Base-by-base conservation (phyloP, 2,888 invertebrate genomes). In the Adelognathus sp. region DNA sequence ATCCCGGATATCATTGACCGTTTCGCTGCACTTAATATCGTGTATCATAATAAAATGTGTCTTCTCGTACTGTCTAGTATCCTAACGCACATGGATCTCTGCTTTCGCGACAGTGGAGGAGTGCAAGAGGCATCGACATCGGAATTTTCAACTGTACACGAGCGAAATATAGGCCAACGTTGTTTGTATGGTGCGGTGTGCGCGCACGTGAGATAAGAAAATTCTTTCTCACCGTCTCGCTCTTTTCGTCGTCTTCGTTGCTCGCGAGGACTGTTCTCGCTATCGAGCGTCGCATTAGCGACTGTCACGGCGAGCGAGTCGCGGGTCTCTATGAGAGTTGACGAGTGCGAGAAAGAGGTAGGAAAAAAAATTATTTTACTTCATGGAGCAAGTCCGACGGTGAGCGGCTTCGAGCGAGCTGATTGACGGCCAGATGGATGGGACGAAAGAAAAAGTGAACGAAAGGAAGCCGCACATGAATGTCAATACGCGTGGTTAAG, bases 141-240 rank as follows among this genome's bases (percentile, higher is more conserved):
- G 44, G 52, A 78, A 75, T 75, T 73, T 27, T 60, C 76, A 73
- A 78, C 50, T 66, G 39, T 36, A 54, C 36, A 61, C 44, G 41
- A 21, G 56, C n/a, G n/a, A n/a, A 69, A 76, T 72, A 76, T 74
- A 79, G 81, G 76, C 61, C 81, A 76, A 61, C 73, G 63, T 44
- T 69, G 75, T 81, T 81, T 78, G 78, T 71, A 61, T 54, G 39
- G 16, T 4, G 41, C 18, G 54, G 36, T 18, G 61, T 36, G 21
- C 60, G 61, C 54, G 21, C 70, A 72, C 67, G 44, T 69, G 58
- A 80, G 76, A 80, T 80, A 80, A 80, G 70, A 60, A 76, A 60
- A 80, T 66, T 64, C 70, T 29, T 73, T 61, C 67, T 63, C 58
- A n/a, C 21, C 11, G 27, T 39, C 61, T 39, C 33, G 16, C 33